Conservation (phyloP, 2,888 invertebrate genomes). For the Agrotis puta region DNA sequence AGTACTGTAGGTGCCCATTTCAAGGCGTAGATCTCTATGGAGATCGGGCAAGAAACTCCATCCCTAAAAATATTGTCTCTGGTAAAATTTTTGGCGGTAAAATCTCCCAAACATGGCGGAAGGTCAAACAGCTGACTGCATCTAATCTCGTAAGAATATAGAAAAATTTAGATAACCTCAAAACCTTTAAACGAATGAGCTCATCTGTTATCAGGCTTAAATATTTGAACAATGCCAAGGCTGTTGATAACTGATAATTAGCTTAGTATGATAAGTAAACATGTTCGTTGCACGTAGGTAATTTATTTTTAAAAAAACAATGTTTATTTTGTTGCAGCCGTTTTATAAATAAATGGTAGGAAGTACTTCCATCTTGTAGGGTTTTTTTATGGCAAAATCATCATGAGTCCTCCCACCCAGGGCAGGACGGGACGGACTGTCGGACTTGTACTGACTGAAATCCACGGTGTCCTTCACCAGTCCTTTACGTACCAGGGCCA, state of each 20-base stretch:
- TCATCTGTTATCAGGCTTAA: conserved; percentile 51
- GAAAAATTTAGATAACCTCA: conserved; percentile 43
- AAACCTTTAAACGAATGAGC: conserved; percentile 42
- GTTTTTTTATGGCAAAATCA: no score
- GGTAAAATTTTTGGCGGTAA: conserved; percentile 17
- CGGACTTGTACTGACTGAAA: no score
- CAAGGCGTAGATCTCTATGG: no score
- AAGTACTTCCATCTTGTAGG: no score
- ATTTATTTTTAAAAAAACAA: conserved; percentile 8
- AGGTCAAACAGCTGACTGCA: conserved; percentile 49
- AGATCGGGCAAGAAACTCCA: no score
- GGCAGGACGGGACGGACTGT: no score
- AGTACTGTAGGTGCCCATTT: no score
- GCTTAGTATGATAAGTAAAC: conserved; percentile 27
- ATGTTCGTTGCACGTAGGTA: conserved; percentile 11
- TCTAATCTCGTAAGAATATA: conserved; percentile 24
- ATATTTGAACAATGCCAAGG: conserved; percentile 61
- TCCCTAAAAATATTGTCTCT: not conserved
- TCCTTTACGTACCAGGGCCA: no score
- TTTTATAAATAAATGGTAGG: not conserved
- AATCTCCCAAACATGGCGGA: conserved; percentile 29
- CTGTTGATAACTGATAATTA: conserved; percentile 39
- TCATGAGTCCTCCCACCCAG: no score
- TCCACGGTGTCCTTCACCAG: no score
- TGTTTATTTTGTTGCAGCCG: not conserved